These are phyloP conservation scores for Cryptus armator DNA, from an alignment of 2,888 invertebrate genomes.

Conservation along the genomic window DNA sequence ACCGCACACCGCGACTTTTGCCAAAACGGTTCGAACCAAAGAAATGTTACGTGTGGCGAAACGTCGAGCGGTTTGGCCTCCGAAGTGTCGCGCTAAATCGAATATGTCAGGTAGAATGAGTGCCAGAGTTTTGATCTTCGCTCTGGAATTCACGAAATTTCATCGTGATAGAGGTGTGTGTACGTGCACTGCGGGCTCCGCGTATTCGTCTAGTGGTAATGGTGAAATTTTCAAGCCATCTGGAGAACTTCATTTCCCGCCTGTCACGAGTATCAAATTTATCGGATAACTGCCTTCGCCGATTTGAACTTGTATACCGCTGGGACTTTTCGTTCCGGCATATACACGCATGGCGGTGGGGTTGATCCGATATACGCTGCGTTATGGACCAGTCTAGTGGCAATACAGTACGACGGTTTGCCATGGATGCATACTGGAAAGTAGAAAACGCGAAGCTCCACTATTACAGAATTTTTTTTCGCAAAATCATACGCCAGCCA, in stretches of 20 bases:
- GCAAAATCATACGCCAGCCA: background rate
- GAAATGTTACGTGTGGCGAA: background rate
- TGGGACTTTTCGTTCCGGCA: slow-evolving; percentile 22
- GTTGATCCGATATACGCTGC: background rate
- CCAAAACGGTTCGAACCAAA: background rate
- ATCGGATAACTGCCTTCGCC: slow-evolving; percentile 16
- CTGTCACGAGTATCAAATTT: slow-evolving; percentile 29
- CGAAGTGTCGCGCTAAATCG: slow-evolving; percentile 17
- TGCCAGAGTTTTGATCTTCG: background rate
- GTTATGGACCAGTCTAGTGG: background rate
- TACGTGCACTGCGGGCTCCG: background rate
- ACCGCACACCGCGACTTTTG: too few relatives aligned
- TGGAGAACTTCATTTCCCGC: slow-evolving; percentile 34
- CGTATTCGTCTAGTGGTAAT: background rate
- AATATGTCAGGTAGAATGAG: slow-evolving; percentile 23
- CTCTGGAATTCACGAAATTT: slow-evolving; percentile 9
- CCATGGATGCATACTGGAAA: background rate
- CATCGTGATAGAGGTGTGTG: too few relatives aligned
- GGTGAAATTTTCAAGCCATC: slow-evolving; percentile 13
- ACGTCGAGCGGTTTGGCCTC: background rate
- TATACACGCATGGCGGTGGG: background rate
- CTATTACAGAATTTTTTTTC: background rate
- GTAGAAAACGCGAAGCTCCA: background rate
- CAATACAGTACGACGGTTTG: background rate
- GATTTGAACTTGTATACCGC: background rate